phyloP scores from a whole-genome alignment of 2,888 invertebrate genomes.

The Ceramica pisi region DNA sequence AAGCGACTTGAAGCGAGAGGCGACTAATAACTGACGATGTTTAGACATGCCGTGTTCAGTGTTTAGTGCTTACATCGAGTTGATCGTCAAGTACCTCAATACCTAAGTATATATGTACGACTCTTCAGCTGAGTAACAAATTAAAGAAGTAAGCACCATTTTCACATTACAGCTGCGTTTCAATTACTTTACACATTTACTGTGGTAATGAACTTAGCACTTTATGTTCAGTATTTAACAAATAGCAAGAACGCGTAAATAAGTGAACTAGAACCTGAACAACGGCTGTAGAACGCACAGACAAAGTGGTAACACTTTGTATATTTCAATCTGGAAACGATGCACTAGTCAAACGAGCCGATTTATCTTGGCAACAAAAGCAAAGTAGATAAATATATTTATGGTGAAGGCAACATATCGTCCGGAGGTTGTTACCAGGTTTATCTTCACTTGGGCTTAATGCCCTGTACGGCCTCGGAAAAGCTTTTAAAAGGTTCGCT shows the following conservation, averaged over 20 bases:
- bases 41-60: slow-evolving; percentile 29
- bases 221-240: slow-evolving; percentile 60
- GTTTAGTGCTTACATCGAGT: slow-evolving; percentile 18
- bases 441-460: slow-evolving; percentile 85
- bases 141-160: slow-evolving; percentile 44
- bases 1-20: slow-evolving; percentile 31
- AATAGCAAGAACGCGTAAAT: slow-evolving; percentile 65
- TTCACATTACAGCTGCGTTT: slow-evolving; percentile 46
- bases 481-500: slow-evolving; percentile 86
- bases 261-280: slow-evolving; percentile 60
- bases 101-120: not conserved
- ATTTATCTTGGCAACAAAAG: slow-evolving; percentile 86
- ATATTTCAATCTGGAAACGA: slow-evolving; percentile 80
- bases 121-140: slow-evolving; percentile 37
- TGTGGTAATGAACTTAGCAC: slow-evolving; percentile 60
- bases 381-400: slow-evolving; percentile 86
- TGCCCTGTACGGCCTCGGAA: slow-evolving; percentile 81
- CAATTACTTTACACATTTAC: slow-evolving; percentile 58
- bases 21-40: slow-evolving; percentile 39
- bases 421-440: slow-evolving; percentile 80
- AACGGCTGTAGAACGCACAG: slow-evolving; percentile 67
- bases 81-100: slow-evolving; percentile 1
- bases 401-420: slow-evolving; percentile 82
- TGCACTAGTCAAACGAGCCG: slow-evolving; percentile 82
- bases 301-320: slow-evolving; percentile 78